These are phyloP conservation scores for Epistrophe eligans DNA, from an alignment of 2,888 invertebrate genomes.

Conservation along the genomic window DNA sequence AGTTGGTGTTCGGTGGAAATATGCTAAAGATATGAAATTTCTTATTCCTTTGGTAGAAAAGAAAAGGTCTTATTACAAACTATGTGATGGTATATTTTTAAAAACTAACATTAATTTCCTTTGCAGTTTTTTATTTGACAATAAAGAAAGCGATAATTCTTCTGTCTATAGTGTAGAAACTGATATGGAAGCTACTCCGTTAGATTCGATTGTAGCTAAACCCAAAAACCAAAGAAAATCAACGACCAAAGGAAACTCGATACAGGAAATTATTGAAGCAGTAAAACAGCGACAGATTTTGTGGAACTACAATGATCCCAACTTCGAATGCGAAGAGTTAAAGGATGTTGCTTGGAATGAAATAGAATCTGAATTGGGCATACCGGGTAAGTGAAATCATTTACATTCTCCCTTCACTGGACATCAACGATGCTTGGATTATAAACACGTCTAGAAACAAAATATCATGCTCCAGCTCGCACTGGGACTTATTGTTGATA, in stretches of 20 bases:
- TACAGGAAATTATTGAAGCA: background rate
- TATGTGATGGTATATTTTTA: background rate
- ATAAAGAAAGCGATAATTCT: background rate
- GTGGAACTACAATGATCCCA: conserved; percentile 1
- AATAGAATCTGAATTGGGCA: background rate
- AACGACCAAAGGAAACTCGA: background rate
- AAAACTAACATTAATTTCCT: background rate
- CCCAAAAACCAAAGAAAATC: background rate
- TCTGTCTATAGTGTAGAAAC: background rate
- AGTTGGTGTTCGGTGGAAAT: background rate
- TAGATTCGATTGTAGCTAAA: background rate
- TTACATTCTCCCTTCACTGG: too few species aligned
- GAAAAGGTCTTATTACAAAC: background rate
- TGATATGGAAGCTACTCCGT: background rate
- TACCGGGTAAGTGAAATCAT: background rate
- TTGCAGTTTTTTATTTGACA: background rate
- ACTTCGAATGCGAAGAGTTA: background rate
- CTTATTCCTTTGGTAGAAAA: background rate
- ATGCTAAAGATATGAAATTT: conserved; percentile 1
- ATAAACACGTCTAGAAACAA: too few species aligned
- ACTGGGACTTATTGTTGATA: too few species aligned
- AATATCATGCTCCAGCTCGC: too few species aligned
- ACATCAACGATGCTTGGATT: too few species aligned
- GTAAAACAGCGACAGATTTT: background rate
- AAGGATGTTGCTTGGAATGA: conserved; percentile 1